Evolutionary conservation across 2,888 invertebrate genomes (phyloP), one percentile per base, ranked within the genome.

Genomic region (Suillia variegata): DNA sequence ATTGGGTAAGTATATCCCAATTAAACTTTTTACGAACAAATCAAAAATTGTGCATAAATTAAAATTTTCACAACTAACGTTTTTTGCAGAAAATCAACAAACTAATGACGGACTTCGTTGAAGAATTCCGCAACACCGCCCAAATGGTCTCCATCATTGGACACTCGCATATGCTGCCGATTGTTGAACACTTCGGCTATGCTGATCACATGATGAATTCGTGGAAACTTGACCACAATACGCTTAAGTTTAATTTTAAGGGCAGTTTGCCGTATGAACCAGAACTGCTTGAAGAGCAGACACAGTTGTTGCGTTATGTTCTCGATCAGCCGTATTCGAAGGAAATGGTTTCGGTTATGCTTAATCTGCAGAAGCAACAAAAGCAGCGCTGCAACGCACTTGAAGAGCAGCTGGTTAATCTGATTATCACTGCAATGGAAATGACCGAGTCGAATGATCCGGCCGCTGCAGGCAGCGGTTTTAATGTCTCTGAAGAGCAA

Each of bases 61-160:
- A n/a, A n/a, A n/a, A n/a, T n/a, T n/a, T n/a, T n/a, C n/a, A n/a
- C n/a, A n/a, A n/a, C n/a, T n/a, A n/a, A n/a, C n/a, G n/a, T n/a
- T n/a, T 34, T 4, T 26, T 52, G 20, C 13, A 92, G 92, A 91
- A 92, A 85, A 83, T 98, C 48, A 92, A 95, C 31, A 88, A 90
- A 75, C 82, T 96, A 22, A 86, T 98, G 75, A 91, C 94, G 2
- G 89, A 89, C 76, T 96, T 96, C 81, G 91, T 96, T 2, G 94
- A 96, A 78, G 94, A 94, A 82, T 98, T 98, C 80, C 88, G 94
- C 65, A 89, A 92, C 13, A 92, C 94, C 62, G 96, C 97, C 0
- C 96, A 98, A 84, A 97, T 98, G 94, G 93, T 97, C 0, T 93
- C 96, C 0, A 93, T 96, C 58, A 89, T 93, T 66, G 94, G 94